These are phyloP conservation scores for Philopotamus ludificatus DNA, from an alignment of 1,140 invertebrate species.

Conservation along the genomic window DNA sequence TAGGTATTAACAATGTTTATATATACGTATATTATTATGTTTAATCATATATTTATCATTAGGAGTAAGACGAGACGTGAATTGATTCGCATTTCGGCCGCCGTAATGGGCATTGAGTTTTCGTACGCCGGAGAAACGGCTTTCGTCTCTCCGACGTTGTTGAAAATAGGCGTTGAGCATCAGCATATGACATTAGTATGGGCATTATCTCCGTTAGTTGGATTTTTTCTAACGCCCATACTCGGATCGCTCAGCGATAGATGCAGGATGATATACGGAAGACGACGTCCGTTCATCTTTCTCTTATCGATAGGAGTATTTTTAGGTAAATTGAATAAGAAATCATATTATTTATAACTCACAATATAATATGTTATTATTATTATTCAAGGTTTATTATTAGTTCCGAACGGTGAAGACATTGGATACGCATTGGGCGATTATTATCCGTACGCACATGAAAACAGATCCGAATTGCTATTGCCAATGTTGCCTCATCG, in stretches of 20 bases:
- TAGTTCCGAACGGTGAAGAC: conserved; percentile 88
- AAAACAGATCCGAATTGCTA: conserved; percentile 44
- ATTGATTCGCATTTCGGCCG: conserved; percentile 83
- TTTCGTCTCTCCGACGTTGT: conserved; percentile 91
- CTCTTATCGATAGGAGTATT: conserved; percentile 86
- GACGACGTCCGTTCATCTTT: conserved; percentile 89
- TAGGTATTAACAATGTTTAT: conserved; percentile 57
- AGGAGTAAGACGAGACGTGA: conserved; percentile 81
- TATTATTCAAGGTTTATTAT: conserved; percentile 65
- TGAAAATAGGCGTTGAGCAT: conserved; percentile 89
- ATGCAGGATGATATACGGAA: conserved; percentile 75
- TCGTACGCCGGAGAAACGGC: conserved; percentile 96
- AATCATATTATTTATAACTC: not conserved
- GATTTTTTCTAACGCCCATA: conserved; percentile 91
- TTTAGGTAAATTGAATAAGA: conserved; percentile 59
- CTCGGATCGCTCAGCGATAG: conserved; percentile 90
- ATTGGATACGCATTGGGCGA: conserved; percentile 83
- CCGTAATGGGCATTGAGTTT: conserved; percentile 96
- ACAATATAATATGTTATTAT: not conserved
- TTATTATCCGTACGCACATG: conserved; percentile 48
- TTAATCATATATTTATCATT: not conserved
- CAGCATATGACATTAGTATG: conserved; percentile 93
- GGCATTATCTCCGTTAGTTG: conserved; percentile 88
- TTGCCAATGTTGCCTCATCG: conserved; percentile 49
- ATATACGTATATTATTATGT: not conserved